Base-by-base conservation (phyloP, 2,888 invertebrate species). In the Cosmopolites sordidus region DNA sequence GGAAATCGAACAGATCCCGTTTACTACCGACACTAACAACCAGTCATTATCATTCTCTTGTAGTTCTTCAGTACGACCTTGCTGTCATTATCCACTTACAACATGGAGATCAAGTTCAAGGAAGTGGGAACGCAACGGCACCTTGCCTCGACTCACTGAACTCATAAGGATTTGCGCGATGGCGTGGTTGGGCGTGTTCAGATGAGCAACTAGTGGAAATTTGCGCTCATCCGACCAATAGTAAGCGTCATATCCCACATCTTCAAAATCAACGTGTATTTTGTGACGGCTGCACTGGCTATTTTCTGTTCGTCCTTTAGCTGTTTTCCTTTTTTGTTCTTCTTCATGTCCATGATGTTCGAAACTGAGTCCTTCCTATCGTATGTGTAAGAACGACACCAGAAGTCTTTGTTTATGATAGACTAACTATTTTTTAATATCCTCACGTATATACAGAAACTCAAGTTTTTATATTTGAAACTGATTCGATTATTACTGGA, bases 21-120 rank as follows among this genome's bases (percentile, higher is more conserved):
- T 22, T 51, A 70, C 70, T 73, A 97, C 82, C 95, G 91, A 80
- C 99, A 99, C 54, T 98, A 98, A 76, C 99, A 99, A 53, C 94
- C 94, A 66, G 91, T 86, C 60, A 98, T 98, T 67, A 93, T 88
- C 99, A 99, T 99, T 75, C 98, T 96, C 78, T 94, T 91, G 79
- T 99, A 99, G 79, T 92, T 96, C 79, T 98, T 98, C 69, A 99
- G 83, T 73, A 96, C 93, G 69, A 97, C 94, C 77, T 92, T 93
- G 73, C 89, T 89, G 75, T 88, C 84, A 77, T 97, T 94, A 78
- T 98, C 95, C 73, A 93, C 82, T 78, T 97, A 99, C 63, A 99
- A 83, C 89, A 99, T 93, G 58, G 96, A 92, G 68, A 98, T 93
- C 61, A 92, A 84, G 64, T 90, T 89, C 58, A 97, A 84, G 72